Base-by-base conservation (phyloP, 2,888 invertebrate genomes). In the Crocallis elinguaria region DNA sequence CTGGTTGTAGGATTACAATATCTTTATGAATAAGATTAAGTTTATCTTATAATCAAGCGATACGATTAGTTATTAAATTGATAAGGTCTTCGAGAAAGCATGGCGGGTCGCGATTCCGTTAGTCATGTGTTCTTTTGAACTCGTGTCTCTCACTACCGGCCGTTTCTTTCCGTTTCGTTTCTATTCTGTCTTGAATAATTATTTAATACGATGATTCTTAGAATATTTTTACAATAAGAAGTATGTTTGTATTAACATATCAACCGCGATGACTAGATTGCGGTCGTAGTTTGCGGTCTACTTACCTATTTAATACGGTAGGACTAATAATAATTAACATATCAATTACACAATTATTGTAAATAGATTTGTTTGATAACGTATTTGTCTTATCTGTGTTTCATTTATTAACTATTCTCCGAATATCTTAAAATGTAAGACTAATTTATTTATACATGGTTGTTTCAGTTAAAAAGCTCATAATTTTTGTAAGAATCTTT, bases 91-190 rank as follows among this genome's bases (percentile, higher is more conserved):
- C 16, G 69, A 69, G 80, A 82, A 82, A 82, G 77, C 81, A 77
- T 75, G 77, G 71, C 66, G 73, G 69, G 53, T 49, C 48, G 69
- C 70, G 57, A 82, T 84, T 83, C 86, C 87, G 87, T 87, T 86
- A 87, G 71, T 77, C 33, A 38, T 53, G 74, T 80, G 72, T 78
- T 80, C 77, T 80, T 85, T 82, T 80, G 76, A 86, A 86, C 84
- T 81, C 68, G 84, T 77, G 73, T 78, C 78, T 77, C 73, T 77
- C 77, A 13, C 30, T 29, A 12, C 39, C 45, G 29, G 43, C 27
- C 42, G 51, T 57, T 57, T 63, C 32, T 53, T 38, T 41, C 37
- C 46, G 36, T 41, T 41, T 25, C 11, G 32, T 42, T 43, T 42
- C 48, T 53, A 53, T 43, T 53, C 48, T 27, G 60, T 32, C 56